phyloP scores from a whole-genome alignment of 2,888 invertebrate species.

The Gymnoscelis rufifasciata region DNA sequence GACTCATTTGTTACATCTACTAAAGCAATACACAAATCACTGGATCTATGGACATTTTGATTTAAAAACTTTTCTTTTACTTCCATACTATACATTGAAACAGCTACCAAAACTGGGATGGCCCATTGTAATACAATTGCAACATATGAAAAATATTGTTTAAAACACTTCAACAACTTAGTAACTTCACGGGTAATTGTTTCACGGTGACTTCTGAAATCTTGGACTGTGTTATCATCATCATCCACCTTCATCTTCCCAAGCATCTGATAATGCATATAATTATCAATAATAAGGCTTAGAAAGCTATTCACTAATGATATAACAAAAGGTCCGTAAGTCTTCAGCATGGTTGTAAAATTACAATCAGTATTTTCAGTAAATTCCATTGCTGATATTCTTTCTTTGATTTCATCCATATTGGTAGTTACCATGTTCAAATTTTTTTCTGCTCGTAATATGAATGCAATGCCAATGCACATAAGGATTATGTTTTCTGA shows the following conservation, averaged over 20 bases:
- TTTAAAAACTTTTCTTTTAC: slow-evolving; percentile 44
- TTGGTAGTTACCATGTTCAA: slow-evolving; percentile 42
- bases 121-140: slow-evolving; percentile 61
- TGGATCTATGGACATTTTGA: slow-evolving; percentile 36
- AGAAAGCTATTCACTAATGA: slow-evolving; percentile 68
- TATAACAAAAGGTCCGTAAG: slow-evolving; percentile 61
- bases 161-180: slow-evolving; percentile 38
- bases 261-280: slow-evolving; percentile 63
- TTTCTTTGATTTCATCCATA: slow-evolving; percentile 44
- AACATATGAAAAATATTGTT: slow-evolving; percentile 53
- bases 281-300: slow-evolving; percentile 63
- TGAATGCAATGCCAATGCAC: slow-evolving; percentile 62
- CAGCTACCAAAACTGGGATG: slow-evolving; percentile 51
- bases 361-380: slow-evolving; percentile 42
- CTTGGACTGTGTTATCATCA: slow-evolving; percentile 50
- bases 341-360: slow-evolving; percentile 48
- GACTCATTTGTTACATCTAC: slow-evolving; percentile 46
- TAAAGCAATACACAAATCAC: slow-evolving; percentile 53
- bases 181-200: slow-evolving; percentile 13
- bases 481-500: slow-evolving; percentile 65
- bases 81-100: slow-evolving; percentile 61
- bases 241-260: slow-evolving; percentile 45
- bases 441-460: slow-evolving; percentile 47
- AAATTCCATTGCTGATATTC: slow-evolving; percentile 34
- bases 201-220: slow-evolving; percentile 28